Base-by-base conservation (phyloP, 2,113 vertebrate species). In the Cynopterus brachyotis region DNA sequence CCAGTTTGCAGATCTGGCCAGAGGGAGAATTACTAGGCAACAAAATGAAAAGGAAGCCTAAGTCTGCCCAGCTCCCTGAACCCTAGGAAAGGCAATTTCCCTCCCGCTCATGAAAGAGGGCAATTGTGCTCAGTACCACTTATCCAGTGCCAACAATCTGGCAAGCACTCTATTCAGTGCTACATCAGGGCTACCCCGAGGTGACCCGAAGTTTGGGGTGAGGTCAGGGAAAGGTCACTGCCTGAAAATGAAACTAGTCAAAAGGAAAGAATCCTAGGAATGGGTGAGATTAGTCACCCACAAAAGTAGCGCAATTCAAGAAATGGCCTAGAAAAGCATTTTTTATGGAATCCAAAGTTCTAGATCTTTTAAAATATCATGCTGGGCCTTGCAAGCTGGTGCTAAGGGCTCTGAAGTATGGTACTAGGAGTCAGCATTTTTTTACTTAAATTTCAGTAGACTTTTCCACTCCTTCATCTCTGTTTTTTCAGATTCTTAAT, bases 201-300 rank as follows among this genome's bases (percentile, higher is more conserved):
- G 97, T 98, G 97, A 97, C 97, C 97, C 47, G 19, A 91, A 75
- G 81, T 94, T 93, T 96, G 95, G 47, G 85, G 85, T 7, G 91
- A 97, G 97, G 97, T 98, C 96, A 97, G 93, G 95, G 96, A 97
- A 96, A 95, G 96, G 97, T 79, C 96, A 85, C 28, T 96, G 93
- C 72, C 88, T 96, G 55, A 96, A 96, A 95, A 97, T 97, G 96
- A 92, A 96, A 93, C 95, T 66, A 96, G 95, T 97, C 96, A 97
- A 95, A 96, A 85, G 91, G 91, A 98, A 98, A 91, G 95, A 97
- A 98, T 97, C 81, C 60, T 76, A 95, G 89, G 97, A 97, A 98
- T 98, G 95, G 88, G 30, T 89, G 94, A 96, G 84, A 76, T 96
- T 95, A 92, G 81, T 88, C 76, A 96, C 50, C 76, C 93, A 64